phyloP scores from a whole-genome alignment of 2,797 vertebrate genomes.

The Acropternis orthonyx region DNA sequence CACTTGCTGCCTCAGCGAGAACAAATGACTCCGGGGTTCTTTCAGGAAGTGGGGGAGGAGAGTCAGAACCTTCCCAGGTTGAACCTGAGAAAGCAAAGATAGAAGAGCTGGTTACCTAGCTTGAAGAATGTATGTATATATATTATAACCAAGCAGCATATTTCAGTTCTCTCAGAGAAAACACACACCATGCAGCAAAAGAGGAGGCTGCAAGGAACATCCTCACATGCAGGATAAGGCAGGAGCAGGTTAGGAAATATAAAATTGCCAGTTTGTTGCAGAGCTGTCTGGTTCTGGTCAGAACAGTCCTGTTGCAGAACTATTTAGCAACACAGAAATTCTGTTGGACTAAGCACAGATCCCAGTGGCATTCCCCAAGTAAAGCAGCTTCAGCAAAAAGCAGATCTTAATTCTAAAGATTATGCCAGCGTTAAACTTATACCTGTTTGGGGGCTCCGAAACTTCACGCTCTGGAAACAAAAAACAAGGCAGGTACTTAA shows the following conservation, averaged over 20 bases:
- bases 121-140: neutral
- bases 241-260: neutral
- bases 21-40: constrained; percentile 90
- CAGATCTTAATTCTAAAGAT: neutral
- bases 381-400: neutral
- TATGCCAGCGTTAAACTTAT: neutral
- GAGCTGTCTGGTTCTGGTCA: neutral
- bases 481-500: constrained; percentile 28
- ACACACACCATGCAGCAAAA: neutral
- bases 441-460: constrained; percentile 70
- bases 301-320: neutral
- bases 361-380: neutral
- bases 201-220: neutral
- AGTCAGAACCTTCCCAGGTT: constrained; percentile 53
- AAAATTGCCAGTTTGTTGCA: neutral
- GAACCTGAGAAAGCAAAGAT: constrained; percentile 37
- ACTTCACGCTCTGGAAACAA: constrained; percentile 72
- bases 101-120: neutral
- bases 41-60: constrained; percentile 88
- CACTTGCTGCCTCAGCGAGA: constrained; percentile 81
- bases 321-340: neutral
- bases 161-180: neutral
- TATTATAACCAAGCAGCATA: neutral
- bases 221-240: neutral
- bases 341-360: neutral